Evolutionary conservation across 2,797 vertebrate genomes (phyloP).

Genomic region (Pyrocephalus nanus): DNA sequence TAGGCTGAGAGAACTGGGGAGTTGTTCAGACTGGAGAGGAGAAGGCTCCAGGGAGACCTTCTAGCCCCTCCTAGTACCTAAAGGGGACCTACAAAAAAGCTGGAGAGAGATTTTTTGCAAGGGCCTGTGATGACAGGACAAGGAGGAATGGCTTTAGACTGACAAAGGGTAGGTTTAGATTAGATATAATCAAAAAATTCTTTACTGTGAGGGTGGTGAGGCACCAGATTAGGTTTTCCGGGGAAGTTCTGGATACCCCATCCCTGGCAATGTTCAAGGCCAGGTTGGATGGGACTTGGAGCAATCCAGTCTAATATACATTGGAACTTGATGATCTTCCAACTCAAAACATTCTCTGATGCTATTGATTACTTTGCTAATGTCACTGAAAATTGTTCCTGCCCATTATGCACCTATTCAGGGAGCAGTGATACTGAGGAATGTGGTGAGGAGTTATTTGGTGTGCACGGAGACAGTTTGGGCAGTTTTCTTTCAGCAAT

Average conservation of each 20-base stretch:
- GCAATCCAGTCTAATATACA: neutral
- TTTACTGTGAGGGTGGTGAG: neutral
- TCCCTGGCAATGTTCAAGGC: neutral
- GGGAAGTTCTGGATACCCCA: neutral
- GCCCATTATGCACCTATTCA: accelerated
- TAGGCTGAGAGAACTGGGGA: neutral
- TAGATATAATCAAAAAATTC: neutral
- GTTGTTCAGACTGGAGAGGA: neutral
- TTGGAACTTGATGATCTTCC: neutral
- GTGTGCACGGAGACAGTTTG: accelerated
- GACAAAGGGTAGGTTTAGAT: neutral
- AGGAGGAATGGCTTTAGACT: neutral
- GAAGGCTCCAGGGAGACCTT: neutral
- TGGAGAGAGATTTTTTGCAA: neutral
- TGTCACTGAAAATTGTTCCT: neutral
- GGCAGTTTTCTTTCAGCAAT: neutral
- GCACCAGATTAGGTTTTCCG: neutral
- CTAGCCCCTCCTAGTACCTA: neutral
- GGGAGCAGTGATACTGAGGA: neutral
- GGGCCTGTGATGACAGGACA: neutral
- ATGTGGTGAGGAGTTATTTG: neutral
- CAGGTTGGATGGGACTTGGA: neutral
- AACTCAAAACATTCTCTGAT: neutral
- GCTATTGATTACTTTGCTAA: neutral
- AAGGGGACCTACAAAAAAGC: neutral